These are phyloP conservation scores for Corydoras maculifer DNA, from an alignment of 2,113 vertebrate species.

Conservation along the genomic window DNA sequence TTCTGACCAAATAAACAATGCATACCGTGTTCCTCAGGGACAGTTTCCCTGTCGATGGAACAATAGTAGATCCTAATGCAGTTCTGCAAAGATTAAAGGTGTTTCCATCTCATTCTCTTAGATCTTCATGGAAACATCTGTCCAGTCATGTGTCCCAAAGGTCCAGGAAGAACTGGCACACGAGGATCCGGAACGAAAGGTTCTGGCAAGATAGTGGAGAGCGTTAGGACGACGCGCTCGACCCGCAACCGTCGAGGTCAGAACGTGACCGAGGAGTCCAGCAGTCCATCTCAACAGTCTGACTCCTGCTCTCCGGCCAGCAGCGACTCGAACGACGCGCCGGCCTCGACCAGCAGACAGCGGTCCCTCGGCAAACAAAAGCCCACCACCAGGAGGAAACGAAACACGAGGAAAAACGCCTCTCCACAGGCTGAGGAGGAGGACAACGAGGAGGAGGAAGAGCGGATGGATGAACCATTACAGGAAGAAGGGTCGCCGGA, in stretches of 20 bases:
- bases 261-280: slow-evolving; percentile 32
- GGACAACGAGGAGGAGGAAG: not conserved
- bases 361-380: no score
- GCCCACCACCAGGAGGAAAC: no score
- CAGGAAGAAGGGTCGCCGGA: not conserved
- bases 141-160: slow-evolving; percentile 78
- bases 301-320: no score
- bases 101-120: slow-evolving; percentile 44
- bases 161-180: slow-evolving; percentile 81
- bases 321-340: no score
- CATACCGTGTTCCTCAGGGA: no score
- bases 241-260: slow-evolving; percentile 73
- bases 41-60: no score
- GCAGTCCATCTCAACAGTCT: not conserved
- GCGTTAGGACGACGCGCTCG: slow-evolving; percentile 56
- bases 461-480: not conserved
- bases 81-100: no score
- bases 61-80: no score
- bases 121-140: slow-evolving; percentile 74
- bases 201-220: slow-evolving; percentile 69
- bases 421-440: no score
- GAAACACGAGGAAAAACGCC: no score
- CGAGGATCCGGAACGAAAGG: slow-evolving; percentile 77
- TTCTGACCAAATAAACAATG: no score
- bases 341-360: no score